These are phyloP conservation scores for Podarcis raffonei DNA, from an alignment of 2,113 vertebrate species.

Conservation along the genomic window DNA sequence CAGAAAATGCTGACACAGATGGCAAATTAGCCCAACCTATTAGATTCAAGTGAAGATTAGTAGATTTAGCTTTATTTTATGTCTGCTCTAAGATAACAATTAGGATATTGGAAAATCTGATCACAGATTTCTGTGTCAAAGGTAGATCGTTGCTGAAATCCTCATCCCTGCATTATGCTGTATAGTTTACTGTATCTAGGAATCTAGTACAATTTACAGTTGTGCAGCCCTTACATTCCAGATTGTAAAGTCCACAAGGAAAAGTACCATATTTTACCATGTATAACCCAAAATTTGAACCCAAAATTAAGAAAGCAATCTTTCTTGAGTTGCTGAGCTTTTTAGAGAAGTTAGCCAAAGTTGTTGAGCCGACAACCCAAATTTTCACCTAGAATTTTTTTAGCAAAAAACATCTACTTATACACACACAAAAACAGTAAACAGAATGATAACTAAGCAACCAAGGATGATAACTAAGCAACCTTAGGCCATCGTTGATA, in stretches of 20 bases:
- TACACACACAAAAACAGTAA: not conserved
- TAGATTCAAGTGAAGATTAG: constrained; percentile 58
- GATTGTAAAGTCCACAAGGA: constrained; percentile 28
- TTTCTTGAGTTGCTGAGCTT: too few relatives aligned
- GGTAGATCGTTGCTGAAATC: not conserved
- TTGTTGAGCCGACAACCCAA: too few relatives aligned
- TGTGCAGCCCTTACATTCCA: constrained; percentile 57
- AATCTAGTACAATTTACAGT: constrained; percentile 47
- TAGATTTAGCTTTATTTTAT: too few relatives aligned
- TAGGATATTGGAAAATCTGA: not conserved
- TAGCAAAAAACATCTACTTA: too few relatives aligned
- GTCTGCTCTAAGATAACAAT: not conserved
- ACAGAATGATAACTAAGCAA: constrained; percentile 20
- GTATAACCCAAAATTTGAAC: too few relatives aligned
- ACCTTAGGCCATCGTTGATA: not conserved
- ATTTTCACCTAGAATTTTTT: too few relatives aligned
- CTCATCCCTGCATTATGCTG: not conserved
- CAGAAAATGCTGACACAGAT: not conserved
- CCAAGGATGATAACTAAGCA: not conserved
- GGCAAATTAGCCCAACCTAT: constrained; percentile 37
- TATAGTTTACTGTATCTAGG: constrained; percentile 23
- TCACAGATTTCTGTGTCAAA: not conserved
- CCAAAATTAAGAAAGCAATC: too few relatives aligned
- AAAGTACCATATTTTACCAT: not conserved
- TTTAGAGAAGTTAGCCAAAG: too few relatives aligned